These are phyloP conservation scores for Laspeyria flexula DNA, from an alignment of 2,888 invertebrate genomes.

Conservation along the genomic window DNA sequence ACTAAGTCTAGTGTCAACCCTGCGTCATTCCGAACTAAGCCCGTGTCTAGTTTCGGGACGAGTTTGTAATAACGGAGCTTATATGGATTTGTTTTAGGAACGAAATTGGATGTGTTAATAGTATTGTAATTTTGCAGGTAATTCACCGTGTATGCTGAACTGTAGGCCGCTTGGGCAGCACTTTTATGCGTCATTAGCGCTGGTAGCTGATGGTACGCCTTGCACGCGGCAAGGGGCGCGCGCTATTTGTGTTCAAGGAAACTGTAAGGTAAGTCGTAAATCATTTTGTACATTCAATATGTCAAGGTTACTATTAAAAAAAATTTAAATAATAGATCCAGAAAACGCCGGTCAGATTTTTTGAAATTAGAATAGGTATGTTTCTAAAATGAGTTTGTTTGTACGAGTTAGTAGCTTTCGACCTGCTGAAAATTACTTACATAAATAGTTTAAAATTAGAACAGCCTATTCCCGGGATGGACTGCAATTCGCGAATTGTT, in stretches of 20 bases:
- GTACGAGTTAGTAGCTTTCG: too few species aligned
- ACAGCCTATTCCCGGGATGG: too few species aligned
- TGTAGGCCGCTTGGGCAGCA: constrained; percentile 93
- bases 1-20: background rate
- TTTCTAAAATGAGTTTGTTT: too few species aligned
- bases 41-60: background rate
- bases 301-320: too few species aligned
- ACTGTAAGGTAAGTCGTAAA: constrained; percentile 90
- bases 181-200: constrained; percentile 93
- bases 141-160: constrained; percentile 90
- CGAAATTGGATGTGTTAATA: background rate
- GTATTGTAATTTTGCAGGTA: constrained; percentile 52
- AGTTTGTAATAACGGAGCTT: background rate
- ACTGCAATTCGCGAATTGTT: too few species aligned
- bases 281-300: background rate
- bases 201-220: constrained; percentile 92
- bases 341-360: too few species aligned
- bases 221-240: constrained; percentile 88
- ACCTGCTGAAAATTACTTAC: too few species aligned
- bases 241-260: constrained; percentile 92
- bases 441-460: too few species aligned
- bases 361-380: too few species aligned
- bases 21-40: background rate
- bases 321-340: too few species aligned
- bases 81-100: background rate